phyloP scores from a whole-genome alignment of 2,888 invertebrate species.

The Atethmia centrago region DNA sequence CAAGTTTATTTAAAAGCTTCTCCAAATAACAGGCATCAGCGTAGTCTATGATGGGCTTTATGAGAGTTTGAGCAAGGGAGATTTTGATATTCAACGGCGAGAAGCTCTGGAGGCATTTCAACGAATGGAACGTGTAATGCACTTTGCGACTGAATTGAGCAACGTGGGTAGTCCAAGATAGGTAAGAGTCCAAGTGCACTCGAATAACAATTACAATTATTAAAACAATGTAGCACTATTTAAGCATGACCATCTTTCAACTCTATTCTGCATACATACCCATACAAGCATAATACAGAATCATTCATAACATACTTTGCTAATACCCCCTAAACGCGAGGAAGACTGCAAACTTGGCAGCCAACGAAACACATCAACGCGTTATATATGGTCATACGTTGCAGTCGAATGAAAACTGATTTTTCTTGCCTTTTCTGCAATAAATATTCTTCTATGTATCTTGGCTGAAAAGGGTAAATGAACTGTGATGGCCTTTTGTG shows the following conservation, averaged over 20 bases:
- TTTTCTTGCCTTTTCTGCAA: conserved; percentile 47
- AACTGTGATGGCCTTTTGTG: conserved; percentile 41
- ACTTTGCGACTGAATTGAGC: no score
- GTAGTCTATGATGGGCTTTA: no score
- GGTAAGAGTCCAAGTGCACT: no score
- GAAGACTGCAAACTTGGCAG: conserved; percentile 54
- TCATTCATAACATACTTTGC: conserved; percentile 58
- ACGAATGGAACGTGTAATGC: no score
- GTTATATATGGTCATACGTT: conserved; percentile 35
- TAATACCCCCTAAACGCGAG: conserved; percentile 48
- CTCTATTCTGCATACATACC: neutral
- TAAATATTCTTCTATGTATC: conserved; percentile 47
- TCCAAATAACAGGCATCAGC: no score
- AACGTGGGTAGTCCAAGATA: no score
- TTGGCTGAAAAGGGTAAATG: conserved; percentile 50
- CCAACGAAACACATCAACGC: conserved; percentile 49
- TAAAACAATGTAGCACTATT: neutral
- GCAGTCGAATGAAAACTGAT: conserved; percentile 53
- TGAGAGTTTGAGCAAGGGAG: no score
- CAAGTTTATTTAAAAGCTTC: no score
- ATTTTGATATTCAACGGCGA: no score
- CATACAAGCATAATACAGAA: conserved; percentile 22
- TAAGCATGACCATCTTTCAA: neutral
- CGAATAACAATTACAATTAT: neutral
- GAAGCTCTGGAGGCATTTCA: no score